Evolutionary conservation across 1,140 invertebrate species (phyloP).

Genomic region (Doryteuthis pealeii): DNA sequence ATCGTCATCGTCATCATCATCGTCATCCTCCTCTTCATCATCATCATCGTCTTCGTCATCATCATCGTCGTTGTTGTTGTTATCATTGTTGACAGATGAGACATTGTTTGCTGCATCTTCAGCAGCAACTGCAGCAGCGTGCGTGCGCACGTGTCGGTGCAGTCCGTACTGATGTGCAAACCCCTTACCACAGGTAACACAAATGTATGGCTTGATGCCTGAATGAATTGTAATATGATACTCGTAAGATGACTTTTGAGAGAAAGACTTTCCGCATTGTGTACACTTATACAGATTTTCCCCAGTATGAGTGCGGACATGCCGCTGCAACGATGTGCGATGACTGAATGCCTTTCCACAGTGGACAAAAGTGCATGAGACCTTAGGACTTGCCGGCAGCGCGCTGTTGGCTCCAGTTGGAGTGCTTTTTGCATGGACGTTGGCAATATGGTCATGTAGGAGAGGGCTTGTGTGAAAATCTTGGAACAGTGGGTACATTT

Average conservation of each 20-base stretch:
- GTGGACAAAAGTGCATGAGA: slow-evolving; percentile 70
- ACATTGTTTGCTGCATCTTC: neutral
- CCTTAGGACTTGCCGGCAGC: too few relatives aligned
- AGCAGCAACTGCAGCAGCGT: slow-evolving; percentile 63
- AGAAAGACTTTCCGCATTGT: slow-evolving; percentile 56
- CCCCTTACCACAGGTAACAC: slow-evolving; percentile 33
- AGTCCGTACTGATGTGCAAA: slow-evolving; percentile 32
- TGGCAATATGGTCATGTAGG: too few relatives aligned
- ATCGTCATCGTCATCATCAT: neutral
- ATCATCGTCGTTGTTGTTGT: neutral
- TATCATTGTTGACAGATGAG: neutral
- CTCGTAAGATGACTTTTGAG: slow-evolving; percentile 28
- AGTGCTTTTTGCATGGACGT: too few relatives aligned
- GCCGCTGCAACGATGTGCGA: slow-evolving; percentile 81
- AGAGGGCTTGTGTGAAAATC: too few relatives aligned
- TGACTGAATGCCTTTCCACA: slow-evolving; percentile 79
- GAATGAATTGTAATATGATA: slow-evolving; percentile 20
- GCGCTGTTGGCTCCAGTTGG: too few relatives aligned
- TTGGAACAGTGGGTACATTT: too few relatives aligned
- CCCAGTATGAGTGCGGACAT: slow-evolving; percentile 67
- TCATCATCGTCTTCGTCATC: too few relatives aligned
- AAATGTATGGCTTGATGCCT: slow-evolving; percentile 31
- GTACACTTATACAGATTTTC: slow-evolving; percentile 58
- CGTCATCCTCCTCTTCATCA: neutral
- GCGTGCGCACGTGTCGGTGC: slow-evolving; percentile 38